A percentile compares a stretch with the other conserved stretches of the same genome.
phyloP scores from a whole-genome alignment of 2,113 vertebrate genomes.

The Prionailurus bengalensis region DNA sequence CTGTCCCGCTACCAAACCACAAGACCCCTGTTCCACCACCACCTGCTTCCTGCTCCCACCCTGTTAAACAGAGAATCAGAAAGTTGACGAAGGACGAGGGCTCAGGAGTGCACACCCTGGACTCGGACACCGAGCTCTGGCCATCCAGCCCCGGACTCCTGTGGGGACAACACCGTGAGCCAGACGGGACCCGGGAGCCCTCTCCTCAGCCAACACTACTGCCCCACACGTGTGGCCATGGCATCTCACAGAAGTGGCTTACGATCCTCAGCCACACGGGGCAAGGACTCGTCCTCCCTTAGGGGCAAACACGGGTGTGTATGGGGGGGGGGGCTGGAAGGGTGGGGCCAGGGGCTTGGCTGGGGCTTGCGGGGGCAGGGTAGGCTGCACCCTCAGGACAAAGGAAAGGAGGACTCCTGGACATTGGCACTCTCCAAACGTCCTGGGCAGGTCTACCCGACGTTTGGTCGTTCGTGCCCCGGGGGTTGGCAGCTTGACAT shows the following conservation, averaged over 20 bases:
- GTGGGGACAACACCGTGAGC: not conserved
- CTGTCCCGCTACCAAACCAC: not conserved
- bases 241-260: not conserved
- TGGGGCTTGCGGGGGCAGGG: not conserved
- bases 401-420: not conserved
- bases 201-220: not conserved
- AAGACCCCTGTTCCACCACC: not conserved
- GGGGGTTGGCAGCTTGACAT: not conserved
- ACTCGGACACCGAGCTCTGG: not conserved
- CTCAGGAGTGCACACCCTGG: not conserved
- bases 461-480: not conserved
- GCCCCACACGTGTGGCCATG: not conserved
- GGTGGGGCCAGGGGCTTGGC: not conserved
- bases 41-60: not conserved
- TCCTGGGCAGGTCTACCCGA: not conserved
- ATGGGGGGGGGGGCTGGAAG: too few relatives aligned
- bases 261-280: not conserved
- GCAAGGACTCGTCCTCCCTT: not conserved
- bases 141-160: not conserved
- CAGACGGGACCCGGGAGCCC: not conserved
- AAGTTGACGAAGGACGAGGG: not conserved
- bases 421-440: not conserved
- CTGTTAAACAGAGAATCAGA: not conserved
- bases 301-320: not conserved
- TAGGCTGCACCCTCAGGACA: not conserved